phyloP scores from a whole-genome alignment of 2,888 invertebrate species.

The Monochamus alternatus region DNA sequence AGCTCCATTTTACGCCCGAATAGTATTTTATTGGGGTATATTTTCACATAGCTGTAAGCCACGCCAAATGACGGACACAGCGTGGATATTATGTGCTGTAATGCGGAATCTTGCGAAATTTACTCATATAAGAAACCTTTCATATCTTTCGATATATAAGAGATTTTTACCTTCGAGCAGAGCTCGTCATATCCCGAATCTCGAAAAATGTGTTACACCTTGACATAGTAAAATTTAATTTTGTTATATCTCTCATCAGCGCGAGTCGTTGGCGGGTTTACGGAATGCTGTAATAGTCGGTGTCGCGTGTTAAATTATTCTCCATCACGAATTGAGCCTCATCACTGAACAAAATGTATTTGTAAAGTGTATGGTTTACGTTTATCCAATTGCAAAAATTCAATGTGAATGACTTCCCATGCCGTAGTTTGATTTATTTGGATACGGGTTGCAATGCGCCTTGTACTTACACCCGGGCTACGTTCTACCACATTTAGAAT shows the following conservation, averaged over 20 bases:
- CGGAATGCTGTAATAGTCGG: too few species aligned
- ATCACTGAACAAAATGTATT: too few species aligned
- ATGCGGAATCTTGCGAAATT: constrained; percentile 14
- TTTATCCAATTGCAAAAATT: too few species aligned
- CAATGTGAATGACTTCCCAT: too few species aligned
- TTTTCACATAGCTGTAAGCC: constrained; percentile 23
- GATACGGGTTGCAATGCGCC: too few species aligned
- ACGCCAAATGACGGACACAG: constrained; percentile 8
- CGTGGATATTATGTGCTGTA: constrained; percentile 6
- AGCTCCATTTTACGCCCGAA: constrained; percentile 36
- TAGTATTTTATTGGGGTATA: constrained; percentile 34
- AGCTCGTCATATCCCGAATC: neutral
- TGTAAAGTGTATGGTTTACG: too few species aligned
- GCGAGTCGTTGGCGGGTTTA: too few species aligned
- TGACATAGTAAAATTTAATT: neutral
- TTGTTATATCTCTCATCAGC: neutral
- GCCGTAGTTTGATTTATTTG: too few species aligned
- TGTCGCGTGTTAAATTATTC: too few species aligned
- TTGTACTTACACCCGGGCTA: too few species aligned
- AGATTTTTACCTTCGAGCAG: neutral
- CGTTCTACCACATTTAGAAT: too few species aligned
- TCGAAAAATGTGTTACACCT: neutral
- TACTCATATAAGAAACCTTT: constrained; percentile 18
- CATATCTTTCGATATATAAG: neutral
- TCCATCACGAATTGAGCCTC: too few species aligned